phyloP scores from a whole-genome alignment of 2,113 vertebrate genomes.

The Stomatorhinus ivindoensis region DNA sequence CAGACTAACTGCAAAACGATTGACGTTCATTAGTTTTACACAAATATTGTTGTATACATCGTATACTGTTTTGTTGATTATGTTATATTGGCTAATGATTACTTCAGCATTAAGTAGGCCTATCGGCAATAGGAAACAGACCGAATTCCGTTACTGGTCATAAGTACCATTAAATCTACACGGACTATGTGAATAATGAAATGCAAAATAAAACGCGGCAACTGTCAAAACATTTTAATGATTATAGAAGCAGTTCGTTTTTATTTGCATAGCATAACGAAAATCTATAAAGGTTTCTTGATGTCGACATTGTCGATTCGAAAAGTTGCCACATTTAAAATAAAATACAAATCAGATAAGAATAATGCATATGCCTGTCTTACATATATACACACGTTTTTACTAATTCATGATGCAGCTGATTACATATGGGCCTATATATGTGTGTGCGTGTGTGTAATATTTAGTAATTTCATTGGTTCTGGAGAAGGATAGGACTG shows the following conservation, averaged over 20 bases:
- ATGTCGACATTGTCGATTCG: neutral
- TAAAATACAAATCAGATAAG: neutral
- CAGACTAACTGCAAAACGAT: neutral
- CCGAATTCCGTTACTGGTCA: neutral
- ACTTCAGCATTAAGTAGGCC: neutral
- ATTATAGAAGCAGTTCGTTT: neutral
- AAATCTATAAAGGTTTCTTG: neutral
- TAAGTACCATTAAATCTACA: neutral
- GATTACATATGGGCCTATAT: neutral
- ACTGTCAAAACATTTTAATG: neutral
- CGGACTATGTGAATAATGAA: neutral
- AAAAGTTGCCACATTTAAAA: neutral
- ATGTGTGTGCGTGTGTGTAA: too few species aligned
- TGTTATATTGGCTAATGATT: neutral
- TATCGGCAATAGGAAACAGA: neutral
- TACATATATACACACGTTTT: neutral
- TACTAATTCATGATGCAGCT: neutral
- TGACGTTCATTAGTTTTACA: neutral
- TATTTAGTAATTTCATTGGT: neutral
- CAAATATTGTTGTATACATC: neutral
- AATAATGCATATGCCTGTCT: neutral
- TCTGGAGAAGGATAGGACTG: neutral
- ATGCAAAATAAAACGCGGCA: neutral
- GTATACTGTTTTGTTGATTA: neutral
- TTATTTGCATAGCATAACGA: neutral